Percentiles rank a stretch among this genome's conserved stretches.
These are phyloP conservation scores for Podarcis muralis DNA, from an alignment of 2,113 vertebrate species.

Conservation along the genomic window DNA sequence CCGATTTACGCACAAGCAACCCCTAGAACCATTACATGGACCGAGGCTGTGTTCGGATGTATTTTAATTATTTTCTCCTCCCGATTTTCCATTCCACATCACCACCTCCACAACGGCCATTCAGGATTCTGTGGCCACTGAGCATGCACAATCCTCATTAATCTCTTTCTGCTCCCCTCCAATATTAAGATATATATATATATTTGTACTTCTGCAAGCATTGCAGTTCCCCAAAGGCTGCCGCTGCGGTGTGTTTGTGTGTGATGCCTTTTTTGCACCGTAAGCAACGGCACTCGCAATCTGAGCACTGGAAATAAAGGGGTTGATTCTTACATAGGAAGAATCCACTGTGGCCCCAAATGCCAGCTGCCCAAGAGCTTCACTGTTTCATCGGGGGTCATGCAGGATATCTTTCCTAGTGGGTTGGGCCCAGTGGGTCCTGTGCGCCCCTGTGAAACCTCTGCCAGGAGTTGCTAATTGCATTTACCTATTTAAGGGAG, in stretches of 20 bases:
- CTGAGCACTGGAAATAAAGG: neutral
- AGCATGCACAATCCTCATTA: neutral
- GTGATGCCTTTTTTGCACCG: neutral
- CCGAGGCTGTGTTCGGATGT: no score
- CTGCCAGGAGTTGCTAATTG: slow-evolving; percentile 57
- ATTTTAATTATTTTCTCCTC: neutral
- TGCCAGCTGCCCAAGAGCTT: neutral
- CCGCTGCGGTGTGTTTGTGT: neutral
- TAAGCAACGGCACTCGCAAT: neutral
- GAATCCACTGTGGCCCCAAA: neutral
- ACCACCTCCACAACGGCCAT: neutral
- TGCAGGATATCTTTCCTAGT: neutral
- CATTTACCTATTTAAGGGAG: slow-evolving; percentile 66
- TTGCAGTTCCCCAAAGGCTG: neutral
- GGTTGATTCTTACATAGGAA: no score
- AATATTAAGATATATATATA: no score
- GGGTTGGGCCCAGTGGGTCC: slow-evolving; percentile 2
- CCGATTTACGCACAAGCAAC: no score
- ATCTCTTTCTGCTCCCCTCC: neutral
- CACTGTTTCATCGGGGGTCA: neutral
- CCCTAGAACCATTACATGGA: no score
- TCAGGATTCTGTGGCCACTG: neutral
- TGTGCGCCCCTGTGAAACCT: neutral
- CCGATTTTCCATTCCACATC: no score
- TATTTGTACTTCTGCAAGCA: neutral